These are phyloP conservation scores for Ornithoptera priamus DNA, from an alignment of 2,888 invertebrate species.

Conservation along the genomic window DNA sequence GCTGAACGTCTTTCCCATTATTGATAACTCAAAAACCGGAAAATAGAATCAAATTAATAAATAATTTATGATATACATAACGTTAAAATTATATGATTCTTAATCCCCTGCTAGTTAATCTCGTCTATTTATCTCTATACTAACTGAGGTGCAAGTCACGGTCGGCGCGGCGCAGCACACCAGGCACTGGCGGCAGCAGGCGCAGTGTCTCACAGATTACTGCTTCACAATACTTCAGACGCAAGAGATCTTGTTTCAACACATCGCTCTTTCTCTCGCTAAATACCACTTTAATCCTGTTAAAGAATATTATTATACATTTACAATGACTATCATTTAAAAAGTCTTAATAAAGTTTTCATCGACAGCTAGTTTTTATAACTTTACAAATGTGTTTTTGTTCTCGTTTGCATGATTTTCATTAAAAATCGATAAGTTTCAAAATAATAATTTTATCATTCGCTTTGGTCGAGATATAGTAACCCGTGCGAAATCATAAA, in stretches of 20 bases:
- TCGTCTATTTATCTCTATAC: constrained; percentile 25
- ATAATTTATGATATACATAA: no score
- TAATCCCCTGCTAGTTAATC: no score
- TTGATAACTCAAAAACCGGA: no score
- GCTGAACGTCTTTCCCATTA: no score
- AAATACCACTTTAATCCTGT: constrained; percentile 52
- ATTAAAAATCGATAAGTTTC: no score
- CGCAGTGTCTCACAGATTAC: constrained; percentile 55
- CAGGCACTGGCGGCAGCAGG: constrained; percentile 52
- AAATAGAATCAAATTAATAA: no score
- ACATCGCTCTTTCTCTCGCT: constrained; percentile 49
- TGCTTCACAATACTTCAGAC: constrained; percentile 57
- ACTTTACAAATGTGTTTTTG: no score
- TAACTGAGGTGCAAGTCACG: constrained; percentile 51
- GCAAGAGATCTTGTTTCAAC: constrained; percentile 46
- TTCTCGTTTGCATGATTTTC: no score
- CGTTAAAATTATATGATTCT: no score
- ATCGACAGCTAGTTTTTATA: neutral
- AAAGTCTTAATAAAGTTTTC: neutral
- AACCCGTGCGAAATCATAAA: no score
- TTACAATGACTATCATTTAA: neutral
- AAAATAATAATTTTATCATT: no score
- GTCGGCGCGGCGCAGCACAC: constrained; percentile 51
- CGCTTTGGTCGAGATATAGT: no score
- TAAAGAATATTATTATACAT: constrained; percentile 2